phyloP scores from a whole-genome alignment of 2,113 vertebrate genomes.

The Trichomycterus rosablanca region DNA sequence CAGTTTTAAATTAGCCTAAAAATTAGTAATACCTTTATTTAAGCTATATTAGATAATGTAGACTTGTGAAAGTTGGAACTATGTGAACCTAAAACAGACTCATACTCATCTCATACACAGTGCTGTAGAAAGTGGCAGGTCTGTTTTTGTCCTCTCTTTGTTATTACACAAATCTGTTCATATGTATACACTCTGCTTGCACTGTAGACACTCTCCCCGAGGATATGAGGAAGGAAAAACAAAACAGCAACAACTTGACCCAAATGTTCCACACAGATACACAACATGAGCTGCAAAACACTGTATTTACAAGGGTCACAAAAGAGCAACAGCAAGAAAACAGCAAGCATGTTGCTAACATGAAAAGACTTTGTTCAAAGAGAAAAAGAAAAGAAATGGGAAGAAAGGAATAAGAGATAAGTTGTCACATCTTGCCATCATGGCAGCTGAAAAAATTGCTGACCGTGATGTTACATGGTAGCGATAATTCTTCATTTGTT shows the following conservation, averaged over 20 bases:
- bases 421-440: constrained; percentile 24
- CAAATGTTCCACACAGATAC: constrained; percentile 39
- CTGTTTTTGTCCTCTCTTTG: constrained; percentile 27
- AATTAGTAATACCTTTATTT: too few species aligned
- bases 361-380: not conserved
- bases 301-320: constrained; percentile 37
- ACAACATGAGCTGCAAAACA: constrained; percentile 33
- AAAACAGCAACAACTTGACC: constrained; percentile 40
- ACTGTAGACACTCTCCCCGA: constrained; percentile 40
- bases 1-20: too few species aligned
- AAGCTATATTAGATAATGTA: too few species aligned
- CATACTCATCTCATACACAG: too few species aligned
- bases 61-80: too few species aligned
- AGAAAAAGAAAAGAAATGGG: not conserved
- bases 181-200: constrained; percentile 26
- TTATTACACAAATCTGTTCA: constrained; percentile 24
- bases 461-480: constrained; percentile 33
- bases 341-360: constrained; percentile 2
- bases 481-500: constrained; percentile 41
- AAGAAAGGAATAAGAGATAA: constrained; percentile 2
- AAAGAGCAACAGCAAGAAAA: constrained; percentile 18
- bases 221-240: constrained; percentile 40
- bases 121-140: too few species aligned
- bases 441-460: constrained; percentile 34
- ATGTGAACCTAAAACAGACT: too few species aligned